Conservation (phyloP, 2,888 invertebrate genomes). For the Mythimna pallens region DNA sequence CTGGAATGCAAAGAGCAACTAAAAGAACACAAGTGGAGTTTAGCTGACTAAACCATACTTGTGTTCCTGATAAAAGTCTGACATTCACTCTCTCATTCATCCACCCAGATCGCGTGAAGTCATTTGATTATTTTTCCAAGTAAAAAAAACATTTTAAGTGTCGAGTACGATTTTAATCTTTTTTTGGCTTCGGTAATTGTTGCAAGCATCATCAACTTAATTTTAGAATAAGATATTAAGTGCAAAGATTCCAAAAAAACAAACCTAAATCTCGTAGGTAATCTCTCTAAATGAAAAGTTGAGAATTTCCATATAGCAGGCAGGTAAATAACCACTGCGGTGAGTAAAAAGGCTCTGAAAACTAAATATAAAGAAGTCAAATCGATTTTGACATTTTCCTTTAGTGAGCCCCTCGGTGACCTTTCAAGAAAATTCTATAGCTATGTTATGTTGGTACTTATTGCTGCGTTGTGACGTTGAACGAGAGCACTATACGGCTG, state of each 20-base stretch:
- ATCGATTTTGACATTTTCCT: conserved; percentile 11
- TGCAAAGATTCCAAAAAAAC: background rate
- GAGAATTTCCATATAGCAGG: background rate
- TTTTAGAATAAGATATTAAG: background rate
- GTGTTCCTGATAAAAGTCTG: too few species aligned
- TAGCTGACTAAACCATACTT: too few species aligned
- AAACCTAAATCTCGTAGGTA: background rate
- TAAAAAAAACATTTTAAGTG: background rate
- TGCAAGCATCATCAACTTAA: background rate
- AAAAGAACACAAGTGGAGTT: too few species aligned
- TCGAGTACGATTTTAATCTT: background rate
- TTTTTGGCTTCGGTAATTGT: background rate
- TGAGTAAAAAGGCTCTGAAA: conserved; percentile 1
- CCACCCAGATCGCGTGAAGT: too few species aligned
- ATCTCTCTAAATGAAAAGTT: background rate
- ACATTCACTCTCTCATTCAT: too few species aligned
- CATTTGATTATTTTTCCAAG: too few species aligned
- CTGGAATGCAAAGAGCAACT: too few species aligned
- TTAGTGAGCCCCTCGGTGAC: conserved; percentile 3
- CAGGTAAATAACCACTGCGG: too few species aligned
- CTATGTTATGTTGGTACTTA: conserved; percentile 88
- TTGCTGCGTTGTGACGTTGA: conserved; percentile 98
- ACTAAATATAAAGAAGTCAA: conserved; percentile 8
- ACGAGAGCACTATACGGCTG: too few species aligned
- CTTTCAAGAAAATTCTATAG: conserved; percentile 16